Base-by-base conservation (phyloP, 2,797 vertebrate genomes). In the Danio kyathit region DNA sequence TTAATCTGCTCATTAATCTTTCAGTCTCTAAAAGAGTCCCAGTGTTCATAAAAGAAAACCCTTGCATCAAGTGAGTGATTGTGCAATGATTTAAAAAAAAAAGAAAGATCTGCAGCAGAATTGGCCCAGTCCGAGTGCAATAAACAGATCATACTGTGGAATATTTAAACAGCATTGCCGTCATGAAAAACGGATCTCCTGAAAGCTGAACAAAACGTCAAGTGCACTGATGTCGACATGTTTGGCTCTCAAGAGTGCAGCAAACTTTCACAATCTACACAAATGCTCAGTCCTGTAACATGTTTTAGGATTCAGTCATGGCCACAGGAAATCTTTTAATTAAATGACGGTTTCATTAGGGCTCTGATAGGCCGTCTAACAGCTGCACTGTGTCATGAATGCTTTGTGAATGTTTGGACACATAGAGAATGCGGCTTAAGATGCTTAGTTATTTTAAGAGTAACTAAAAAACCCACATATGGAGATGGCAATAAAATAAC, bases 1-100 rank as follows among this genome's bases (percentile, higher is more conserved):
- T 80, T 82, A 82, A 82, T 85, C 72, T 61, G 54, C 66, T 72
- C 48, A 82, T 85, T 76, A 85, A 82, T 85, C 84, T 80, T 76
- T 80, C 61, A 65, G 67, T 49, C 17, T 54, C 49, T 38, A 80
- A 70, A 76, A 52, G 52, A 14, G 46, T 76, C 66, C 41, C 76
- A 78, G 52, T 71, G n/a, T 57, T 66, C 21, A 41, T 14, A 60
- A 66, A 73, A 67, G 44, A 54, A 65, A 51, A 54, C 1, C n/a
- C 38, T 51, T 64, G 29, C n/a, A 57, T n/a, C 6, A 13, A 69
- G 44, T 70, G 65, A 60, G 41, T 48, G 65, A 60, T 70, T 78
- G 65, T 78, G 65, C 60, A 69, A 69, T 70, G 65, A 78, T 60
- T 65, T 69, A 57, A 57, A 73, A 10, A 56, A 49, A 12, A 51